These are phyloP conservation scores for Halichondria panicea DNA, from an alignment of 37 sponge, comb jelly and placozoan genomes.

Conservation along the genomic window DNA sequence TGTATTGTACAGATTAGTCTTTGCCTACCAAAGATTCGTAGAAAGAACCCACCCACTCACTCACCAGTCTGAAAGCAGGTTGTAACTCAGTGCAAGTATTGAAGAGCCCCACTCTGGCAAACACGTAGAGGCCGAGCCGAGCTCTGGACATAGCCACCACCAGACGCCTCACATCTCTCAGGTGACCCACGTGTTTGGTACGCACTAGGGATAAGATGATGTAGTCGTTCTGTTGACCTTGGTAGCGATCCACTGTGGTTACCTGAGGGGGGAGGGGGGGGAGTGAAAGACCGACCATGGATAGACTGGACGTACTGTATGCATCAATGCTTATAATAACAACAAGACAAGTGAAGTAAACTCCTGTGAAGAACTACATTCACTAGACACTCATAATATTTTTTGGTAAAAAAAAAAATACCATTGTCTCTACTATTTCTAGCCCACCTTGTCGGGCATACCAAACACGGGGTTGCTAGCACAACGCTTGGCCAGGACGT, in stretches of 20 bases:
- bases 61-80: conserved; percentile 94
- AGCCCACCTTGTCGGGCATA: conserved; percentile 72
- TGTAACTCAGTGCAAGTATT: conserved; percentile 86
- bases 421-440: too few relatives aligned
- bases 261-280: too few relatives aligned
- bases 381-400: too few relatives aligned
- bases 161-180: conserved; percentile 94
- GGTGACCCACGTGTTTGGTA: conserved; percentile 90
- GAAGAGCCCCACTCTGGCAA: conserved; percentile 90
- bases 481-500: conserved; percentile 93
- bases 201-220: conserved; percentile 97
- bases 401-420: too few relatives aligned
- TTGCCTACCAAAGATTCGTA: background rate
- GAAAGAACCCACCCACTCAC: background rate
- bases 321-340: too few relatives aligned
- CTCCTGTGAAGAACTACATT: too few relatives aligned
- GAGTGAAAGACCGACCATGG: too few relatives aligned
- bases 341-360: too few relatives aligned
- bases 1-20: too few relatives aligned
- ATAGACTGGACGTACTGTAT: too few relatives aligned
- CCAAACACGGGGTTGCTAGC: conserved; percentile 96
- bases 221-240: conserved; percentile 99
- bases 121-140: conserved; percentile 92
- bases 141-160: conserved; percentile 99
- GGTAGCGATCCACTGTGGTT: conserved; percentile 98